These are phyloP conservation scores for Xenentodon cancila DNA, from an alignment of 2,797 vertebrate genomes.

Conservation along the genomic window DNA sequence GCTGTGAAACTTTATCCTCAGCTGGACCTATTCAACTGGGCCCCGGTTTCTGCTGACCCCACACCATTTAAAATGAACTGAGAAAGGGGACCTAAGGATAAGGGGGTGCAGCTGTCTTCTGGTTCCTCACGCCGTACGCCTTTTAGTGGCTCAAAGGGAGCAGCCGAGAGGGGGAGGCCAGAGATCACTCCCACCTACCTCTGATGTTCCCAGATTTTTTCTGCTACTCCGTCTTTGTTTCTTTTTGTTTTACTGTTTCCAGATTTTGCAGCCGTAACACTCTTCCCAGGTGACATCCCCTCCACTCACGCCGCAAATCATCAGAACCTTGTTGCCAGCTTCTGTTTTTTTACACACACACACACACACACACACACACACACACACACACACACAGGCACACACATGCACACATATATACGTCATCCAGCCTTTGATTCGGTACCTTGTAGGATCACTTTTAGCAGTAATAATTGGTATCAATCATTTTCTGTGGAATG, in stretches of 20 bases:
- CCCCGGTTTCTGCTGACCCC: conserved; percentile 74
- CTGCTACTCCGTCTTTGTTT: conserved; percentile 23
- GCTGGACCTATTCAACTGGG: conserved; percentile 65
- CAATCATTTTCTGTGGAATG: too few species aligned
- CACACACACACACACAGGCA: too few species aligned
- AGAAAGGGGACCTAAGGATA: conserved; percentile 62
- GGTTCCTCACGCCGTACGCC: conserved; percentile 69
- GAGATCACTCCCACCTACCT: conserved; percentile 72
- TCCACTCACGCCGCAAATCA: conserved; percentile 64
- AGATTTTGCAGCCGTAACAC: conserved; percentile 72
- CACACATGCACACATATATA: too few species aligned
- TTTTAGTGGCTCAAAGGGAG: conserved; percentile 80
- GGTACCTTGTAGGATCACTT: too few species aligned
- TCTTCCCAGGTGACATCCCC: conserved; percentile 73
- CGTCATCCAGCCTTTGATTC: too few species aligned
- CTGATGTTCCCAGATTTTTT: conserved; percentile 64
- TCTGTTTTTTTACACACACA: conserved; percentile 16
- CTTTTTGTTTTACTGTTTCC: conserved; percentile 79
- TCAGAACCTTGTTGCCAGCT: conserved; percentile 63
- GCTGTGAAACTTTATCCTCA: conserved; percentile 71
- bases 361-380: too few species aligned
- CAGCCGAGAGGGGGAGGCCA: conserved; percentile 64
- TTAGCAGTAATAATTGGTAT: too few species aligned
- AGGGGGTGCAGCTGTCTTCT: conserved; percentile 77
- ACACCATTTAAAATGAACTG: conserved; percentile 61